These are phyloP conservation scores for Haliclona indistincta DNA, from an alignment of 37 sponge, comb jelly and placozoan species.

Conservation along the genomic window DNA sequence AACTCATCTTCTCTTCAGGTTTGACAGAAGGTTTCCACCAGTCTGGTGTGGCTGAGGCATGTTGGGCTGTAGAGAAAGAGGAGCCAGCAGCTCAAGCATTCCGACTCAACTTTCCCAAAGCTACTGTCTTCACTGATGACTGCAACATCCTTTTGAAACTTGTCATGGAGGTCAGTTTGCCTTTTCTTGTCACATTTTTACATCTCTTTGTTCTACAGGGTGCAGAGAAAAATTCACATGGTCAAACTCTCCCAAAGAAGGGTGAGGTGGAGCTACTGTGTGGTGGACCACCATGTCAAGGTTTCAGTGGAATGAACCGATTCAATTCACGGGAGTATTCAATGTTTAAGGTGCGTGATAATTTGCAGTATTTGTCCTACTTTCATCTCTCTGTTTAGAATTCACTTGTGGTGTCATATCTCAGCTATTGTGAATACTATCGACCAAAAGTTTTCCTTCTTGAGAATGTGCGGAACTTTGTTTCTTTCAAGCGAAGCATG, in stretches of 20 bases:
- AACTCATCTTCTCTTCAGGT: constrained; percentile 56
- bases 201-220: constrained; percentile 41
- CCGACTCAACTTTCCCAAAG: constrained; percentile 69
- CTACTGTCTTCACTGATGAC: constrained; percentile 92
- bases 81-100: constrained; percentile 86
- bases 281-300: constrained; percentile 96
- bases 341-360: constrained; percentile 71
- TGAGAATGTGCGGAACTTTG: constrained; percentile 96
- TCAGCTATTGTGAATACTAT: constrained; percentile 94
- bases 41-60: constrained; percentile 68
- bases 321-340: constrained; percentile 94
- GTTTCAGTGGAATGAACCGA: constrained; percentile 95
- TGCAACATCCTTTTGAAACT: constrained; percentile 78
- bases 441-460: constrained; percentile 85
- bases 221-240: constrained; percentile 39
- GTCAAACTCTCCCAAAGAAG: constrained; percentile 78
- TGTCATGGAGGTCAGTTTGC: constrained; percentile 75
- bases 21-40: constrained; percentile 87
- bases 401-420: constrained; percentile 80
- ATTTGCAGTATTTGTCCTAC: background rate
- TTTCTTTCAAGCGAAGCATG: constrained; percentile 91
- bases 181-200: constrained; percentile 2
- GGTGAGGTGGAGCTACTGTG: constrained; percentile 92
- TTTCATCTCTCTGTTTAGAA: constrained; percentile 34
- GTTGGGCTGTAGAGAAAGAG: constrained; percentile 89